These are phyloP conservation scores for Meiosimyza decipiens DNA, from an alignment of 2,888 invertebrate genomes.

Conservation along the genomic window DNA sequence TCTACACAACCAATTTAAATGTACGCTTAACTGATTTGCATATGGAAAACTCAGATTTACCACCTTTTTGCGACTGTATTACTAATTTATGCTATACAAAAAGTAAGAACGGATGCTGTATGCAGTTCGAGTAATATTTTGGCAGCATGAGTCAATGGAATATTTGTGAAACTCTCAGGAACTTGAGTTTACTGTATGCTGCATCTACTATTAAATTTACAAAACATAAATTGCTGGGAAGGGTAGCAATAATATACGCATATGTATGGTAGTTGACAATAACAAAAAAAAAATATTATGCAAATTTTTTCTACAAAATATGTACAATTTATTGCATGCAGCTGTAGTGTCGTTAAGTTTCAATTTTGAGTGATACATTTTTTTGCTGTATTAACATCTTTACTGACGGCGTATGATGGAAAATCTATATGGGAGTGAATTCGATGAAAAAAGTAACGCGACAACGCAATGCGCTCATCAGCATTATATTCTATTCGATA, in stretches of 20 bases:
- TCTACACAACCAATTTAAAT: constrained; percentile 30
- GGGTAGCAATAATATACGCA: constrained; percentile 4
- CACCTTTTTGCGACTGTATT: constrained; percentile 33
- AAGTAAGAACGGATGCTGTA: not conserved
- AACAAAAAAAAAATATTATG: constrained; percentile 19
- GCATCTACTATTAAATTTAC: no score
- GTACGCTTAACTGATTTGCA: constrained; percentile 45
- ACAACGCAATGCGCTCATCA: no score
- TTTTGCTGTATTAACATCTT: no score
- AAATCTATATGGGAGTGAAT: no score
- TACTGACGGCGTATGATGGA: no score
- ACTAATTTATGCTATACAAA: no score
- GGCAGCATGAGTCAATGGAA: constrained; percentile 2
- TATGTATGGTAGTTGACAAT: not conserved
- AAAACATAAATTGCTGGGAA: not conserved
- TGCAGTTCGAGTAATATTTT: constrained; percentile 25
- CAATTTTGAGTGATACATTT: not conserved
- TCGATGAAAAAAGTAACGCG: no score
- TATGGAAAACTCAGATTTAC: constrained; percentile 44
- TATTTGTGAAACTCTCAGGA: not conserved
- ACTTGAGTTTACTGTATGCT: no score
- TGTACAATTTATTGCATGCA: not conserved
- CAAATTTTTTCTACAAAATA: constrained; percentile 12
- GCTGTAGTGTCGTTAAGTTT: not conserved
- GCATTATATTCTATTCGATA: no score